Conservation (phyloP, 2,797 vertebrate genomes). For the Malacoctenus gilli region DNA sequence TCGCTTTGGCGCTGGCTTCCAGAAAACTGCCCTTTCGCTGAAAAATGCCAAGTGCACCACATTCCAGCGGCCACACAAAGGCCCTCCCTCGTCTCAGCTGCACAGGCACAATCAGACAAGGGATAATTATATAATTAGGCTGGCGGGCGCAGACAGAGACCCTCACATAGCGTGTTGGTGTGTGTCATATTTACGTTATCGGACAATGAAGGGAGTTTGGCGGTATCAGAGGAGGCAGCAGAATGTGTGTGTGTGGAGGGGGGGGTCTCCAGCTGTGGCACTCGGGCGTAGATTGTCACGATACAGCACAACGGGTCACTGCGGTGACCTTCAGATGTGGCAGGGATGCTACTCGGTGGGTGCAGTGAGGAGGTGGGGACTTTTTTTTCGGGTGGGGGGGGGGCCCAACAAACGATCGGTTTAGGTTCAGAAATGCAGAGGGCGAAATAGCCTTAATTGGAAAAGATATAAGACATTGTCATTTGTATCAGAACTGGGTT, state of each 20-base stretch:
- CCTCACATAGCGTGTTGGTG: conserved; percentile 68
- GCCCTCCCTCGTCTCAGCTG: conserved; percentile 75
- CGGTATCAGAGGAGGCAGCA: conserved; percentile 54
- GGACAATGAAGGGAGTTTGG: conserved; percentile 67
- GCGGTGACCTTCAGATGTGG: conserved; percentile 53
- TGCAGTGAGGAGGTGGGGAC: conserved; percentile 55
- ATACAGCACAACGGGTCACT: conserved; percentile 55
- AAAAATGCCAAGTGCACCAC: conserved; percentile 83
- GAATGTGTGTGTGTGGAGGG: conserved; percentile 27
- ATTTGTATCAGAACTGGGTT: too few species aligned
- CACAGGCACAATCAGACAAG: conserved; percentile 77
- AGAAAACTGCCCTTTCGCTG: conserved; percentile 83
- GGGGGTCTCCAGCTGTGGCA: conserved; percentile 58
- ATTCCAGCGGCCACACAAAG: conserved; percentile 80
- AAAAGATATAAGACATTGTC: too few species aligned
- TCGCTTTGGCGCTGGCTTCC: conserved; percentile 69
- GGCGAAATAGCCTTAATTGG: too few species aligned
- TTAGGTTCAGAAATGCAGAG: too few species aligned
- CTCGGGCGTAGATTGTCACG: conserved; percentile 57
- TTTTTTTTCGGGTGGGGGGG: conserved; percentile 53
- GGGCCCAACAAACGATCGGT: background rate
- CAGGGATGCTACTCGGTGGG: conserved; percentile 23
- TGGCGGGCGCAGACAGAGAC: conserved; percentile 60
- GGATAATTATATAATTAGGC: conserved; percentile 80
- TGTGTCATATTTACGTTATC: conserved; percentile 68